A percentile compares a stretch with the other conserved stretches of the same genome.
Evolutionary conservation across 2,113 vertebrate genomes (phyloP).

Genomic region (Passer montanus): DNA sequence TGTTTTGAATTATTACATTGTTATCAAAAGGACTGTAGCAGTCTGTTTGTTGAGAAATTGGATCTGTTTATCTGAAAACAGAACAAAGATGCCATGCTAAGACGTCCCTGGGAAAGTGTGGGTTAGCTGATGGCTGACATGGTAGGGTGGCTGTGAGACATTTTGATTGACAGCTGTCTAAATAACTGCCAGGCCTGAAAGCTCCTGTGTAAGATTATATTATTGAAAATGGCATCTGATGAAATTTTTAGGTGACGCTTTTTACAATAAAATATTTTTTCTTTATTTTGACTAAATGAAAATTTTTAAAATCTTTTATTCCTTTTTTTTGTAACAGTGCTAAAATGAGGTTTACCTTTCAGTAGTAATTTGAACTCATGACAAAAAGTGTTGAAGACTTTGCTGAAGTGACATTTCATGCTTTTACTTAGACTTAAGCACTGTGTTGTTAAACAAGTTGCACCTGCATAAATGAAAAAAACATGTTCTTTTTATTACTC

Average conservation of each 20-base stretch:
- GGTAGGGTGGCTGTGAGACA: slow-evolving; percentile 73
- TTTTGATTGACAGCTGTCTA: slow-evolving; percentile 90
- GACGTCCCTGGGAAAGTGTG: slow-evolving; percentile 87
- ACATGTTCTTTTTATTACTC: neutral
- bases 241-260: neutral
- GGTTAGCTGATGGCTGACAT: slow-evolving; percentile 78
- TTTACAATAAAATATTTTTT: neutral
- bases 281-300: neutral
- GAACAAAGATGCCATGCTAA: slow-evolving; percentile 81
- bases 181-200: slow-evolving; percentile 36
- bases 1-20: slow-evolving; percentile 99
- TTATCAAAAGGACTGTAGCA: slow-evolving; percentile 94
- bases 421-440: neutral
- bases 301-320: neutral
- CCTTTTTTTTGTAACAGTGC: neutral
- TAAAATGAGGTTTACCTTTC: neutral
- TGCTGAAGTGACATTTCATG: neutral
- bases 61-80: slow-evolving; percentile 99
- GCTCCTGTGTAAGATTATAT: neutral
- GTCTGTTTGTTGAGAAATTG: slow-evolving; percentile 98
- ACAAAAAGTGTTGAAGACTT: neutral
- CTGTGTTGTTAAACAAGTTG: neutral
- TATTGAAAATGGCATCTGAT: neutral
- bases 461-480: neutral
- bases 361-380: neutral